These are phyloP conservation scores for Sphinx pinastri DNA, from an alignment of 2,888 invertebrate genomes.

Conservation along the genomic window DNA sequence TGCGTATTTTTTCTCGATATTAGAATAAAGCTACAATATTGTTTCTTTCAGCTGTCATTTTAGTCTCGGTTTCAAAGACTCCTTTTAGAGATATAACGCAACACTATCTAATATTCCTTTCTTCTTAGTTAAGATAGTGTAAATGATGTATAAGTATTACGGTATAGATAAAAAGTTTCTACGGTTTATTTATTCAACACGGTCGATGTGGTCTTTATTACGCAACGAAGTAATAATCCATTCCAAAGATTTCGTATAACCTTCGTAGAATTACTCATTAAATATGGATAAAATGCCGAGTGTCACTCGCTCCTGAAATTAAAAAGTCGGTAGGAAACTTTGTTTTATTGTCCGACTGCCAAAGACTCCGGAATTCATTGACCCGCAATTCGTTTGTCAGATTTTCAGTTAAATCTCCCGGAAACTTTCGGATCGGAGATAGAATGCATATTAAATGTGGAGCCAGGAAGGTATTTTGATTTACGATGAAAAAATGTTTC, in stretches of 20 bases:
- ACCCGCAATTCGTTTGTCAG: conserved; percentile 19
- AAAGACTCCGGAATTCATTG: conserved; percentile 1
- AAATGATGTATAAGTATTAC: no score
- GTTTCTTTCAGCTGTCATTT: no score
- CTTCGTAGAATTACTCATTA: conserved; percentile 6
- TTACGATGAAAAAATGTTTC: background rate
- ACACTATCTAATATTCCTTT: no score
- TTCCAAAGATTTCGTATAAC: conserved; percentile 4
- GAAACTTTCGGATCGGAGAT: conserved; percentile 8
- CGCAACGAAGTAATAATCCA: background rate
- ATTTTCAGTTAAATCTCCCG: conserved; percentile 13
- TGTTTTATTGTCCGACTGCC: conserved; percentile 7
- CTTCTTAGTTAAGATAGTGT: no score
- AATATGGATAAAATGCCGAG: conserved; percentile 8
- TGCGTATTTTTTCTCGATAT: no score
- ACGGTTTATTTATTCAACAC: conserved; percentile 2
- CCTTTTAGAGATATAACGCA: no score
- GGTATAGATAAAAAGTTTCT: background rate
- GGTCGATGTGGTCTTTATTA: background rate
- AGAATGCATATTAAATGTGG: conserved; percentile 8
- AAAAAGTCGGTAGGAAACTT: conserved; percentile 17
- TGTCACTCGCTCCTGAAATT: conserved; percentile 8
- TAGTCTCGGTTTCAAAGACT: no score
- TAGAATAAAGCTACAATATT: no score
- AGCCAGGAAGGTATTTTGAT: background rate